Percentiles rank a stretch among this genome's conserved stretches.
phyloP scores from a whole-genome alignment of 2,888 invertebrate species.

The Microplitis deprimator region DNA sequence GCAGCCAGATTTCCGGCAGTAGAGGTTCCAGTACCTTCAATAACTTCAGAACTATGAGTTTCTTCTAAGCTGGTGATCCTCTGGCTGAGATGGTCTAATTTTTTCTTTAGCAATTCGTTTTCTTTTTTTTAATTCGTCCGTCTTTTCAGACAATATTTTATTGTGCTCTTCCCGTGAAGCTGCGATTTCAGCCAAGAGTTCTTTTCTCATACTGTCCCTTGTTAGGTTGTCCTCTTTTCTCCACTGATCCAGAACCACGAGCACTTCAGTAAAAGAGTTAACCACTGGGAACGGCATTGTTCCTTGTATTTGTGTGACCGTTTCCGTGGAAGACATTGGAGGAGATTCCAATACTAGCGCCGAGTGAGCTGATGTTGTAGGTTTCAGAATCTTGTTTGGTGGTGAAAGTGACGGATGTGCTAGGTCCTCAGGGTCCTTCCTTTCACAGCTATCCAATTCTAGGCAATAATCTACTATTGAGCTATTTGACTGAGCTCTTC shows the following conservation, averaged over 20 bases:
- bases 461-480: too few relatives aligned
- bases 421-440: too few relatives aligned
- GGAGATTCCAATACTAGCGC: too few relatives aligned
- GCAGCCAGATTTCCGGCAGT: background rate
- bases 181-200: background rate
- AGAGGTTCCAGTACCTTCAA: background rate
- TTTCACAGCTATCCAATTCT: too few relatives aligned
- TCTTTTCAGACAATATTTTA: background rate
- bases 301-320: background rate
- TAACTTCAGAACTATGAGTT: background rate
- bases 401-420: too few relatives aligned
- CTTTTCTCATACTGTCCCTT: background rate
- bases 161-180: background rate
- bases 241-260: background rate
- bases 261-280: background rate
- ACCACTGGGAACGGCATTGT: background rate
- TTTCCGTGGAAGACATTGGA: background rate
- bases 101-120: background rate
- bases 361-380: too few relatives aligned
- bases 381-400: too few relatives aligned
- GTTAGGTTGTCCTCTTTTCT: background rate
- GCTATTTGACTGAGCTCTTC: too few relatives aligned
- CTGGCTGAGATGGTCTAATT: background rate
- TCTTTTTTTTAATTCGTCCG: background rate
- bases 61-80: background rate